Percentiles rank a stretch among this genome's conserved stretches.
These are phyloP conservation scores for Homarus gammarus DNA, from an alignment of 2,888 invertebrate genomes.

Conservation along the genomic window DNA sequence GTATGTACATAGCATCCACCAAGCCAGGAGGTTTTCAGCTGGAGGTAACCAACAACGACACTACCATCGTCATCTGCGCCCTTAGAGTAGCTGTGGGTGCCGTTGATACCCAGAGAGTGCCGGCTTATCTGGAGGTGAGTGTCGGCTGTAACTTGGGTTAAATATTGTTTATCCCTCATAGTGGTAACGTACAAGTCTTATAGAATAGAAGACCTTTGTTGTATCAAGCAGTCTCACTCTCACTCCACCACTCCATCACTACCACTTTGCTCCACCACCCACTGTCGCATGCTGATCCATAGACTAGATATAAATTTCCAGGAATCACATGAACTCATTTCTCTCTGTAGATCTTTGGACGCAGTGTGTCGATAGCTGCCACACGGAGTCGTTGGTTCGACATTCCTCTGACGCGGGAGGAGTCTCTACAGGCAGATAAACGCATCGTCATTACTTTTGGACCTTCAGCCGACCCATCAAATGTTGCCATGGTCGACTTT, in stretches of 20 bases:
- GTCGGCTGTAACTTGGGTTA: too few relatives aligned
- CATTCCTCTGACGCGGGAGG: constrained; percentile 95
- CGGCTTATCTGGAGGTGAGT: constrained; percentile 86
- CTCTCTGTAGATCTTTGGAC: constrained; percentile 87
- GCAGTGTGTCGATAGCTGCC: constrained; percentile 85
- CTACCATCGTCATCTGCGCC: constrained; percentile 93
- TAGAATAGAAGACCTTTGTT: too few relatives aligned
- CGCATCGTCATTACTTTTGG: constrained; percentile 91
- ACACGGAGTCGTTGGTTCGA: constrained; percentile 95
- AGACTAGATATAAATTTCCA: too few relatives aligned
- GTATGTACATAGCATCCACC: constrained; percentile 95
- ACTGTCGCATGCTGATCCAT: too few relatives aligned
- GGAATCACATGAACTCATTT: too few relatives aligned
- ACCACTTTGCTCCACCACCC: too few relatives aligned
- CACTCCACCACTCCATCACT: too few relatives aligned
- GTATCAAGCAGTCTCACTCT: constrained; percentile 86
- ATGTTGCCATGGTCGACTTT: constrained; percentile 95
- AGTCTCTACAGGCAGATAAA: constrained; percentile 94
- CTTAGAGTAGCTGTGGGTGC: constrained; percentile 91
- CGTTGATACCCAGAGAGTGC: constrained; percentile 88
- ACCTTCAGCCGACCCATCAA: constrained; percentile 91
- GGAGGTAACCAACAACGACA: constrained; percentile 92
- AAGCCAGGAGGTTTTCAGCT: constrained; percentile 93
- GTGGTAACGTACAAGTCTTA: too few relatives aligned
- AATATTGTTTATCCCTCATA: too few relatives aligned